phyloP scores from a whole-genome alignment of 2,888 invertebrate genomes.

The Agrypnus murinus region DNA sequence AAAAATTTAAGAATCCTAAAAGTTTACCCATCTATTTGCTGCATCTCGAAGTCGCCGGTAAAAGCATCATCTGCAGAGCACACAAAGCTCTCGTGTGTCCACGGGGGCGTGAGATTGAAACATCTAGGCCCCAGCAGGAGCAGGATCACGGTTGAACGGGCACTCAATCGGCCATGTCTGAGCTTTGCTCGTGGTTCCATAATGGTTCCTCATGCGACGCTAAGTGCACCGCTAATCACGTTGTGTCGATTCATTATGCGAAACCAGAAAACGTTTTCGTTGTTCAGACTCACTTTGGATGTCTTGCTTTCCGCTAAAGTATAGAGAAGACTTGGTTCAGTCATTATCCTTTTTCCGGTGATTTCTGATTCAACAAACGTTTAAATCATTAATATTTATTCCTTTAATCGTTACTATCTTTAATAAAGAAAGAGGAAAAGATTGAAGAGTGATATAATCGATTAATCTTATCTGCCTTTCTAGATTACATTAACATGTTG shows the following conservation, averaged over 20 bases:
- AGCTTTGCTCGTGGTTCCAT: slow-evolving; percentile 58
- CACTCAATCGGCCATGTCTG: slow-evolving; percentile 53
- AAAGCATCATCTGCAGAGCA: slow-evolving; percentile 48
- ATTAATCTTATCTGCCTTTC: no score
- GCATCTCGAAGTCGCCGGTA: slow-evolving; percentile 40
- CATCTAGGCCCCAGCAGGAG: slow-evolving; percentile 48
- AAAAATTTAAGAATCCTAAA: slow-evolving; percentile 35
- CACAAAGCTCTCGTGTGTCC: slow-evolving; percentile 49
- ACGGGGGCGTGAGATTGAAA: slow-evolving; percentile 56
- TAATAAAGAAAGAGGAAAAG: neutral
- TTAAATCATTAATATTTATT: slow-evolving; percentile 48
- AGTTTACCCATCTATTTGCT: slow-evolving; percentile 38
- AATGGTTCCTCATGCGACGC: slow-evolving; percentile 60
- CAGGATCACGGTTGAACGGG: slow-evolving; percentile 51
- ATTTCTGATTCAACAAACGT: slow-evolving; percentile 50
- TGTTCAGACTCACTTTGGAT: slow-evolving; percentile 60
- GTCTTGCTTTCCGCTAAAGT: slow-evolving; percentile 53
- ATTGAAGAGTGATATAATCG: neutral
- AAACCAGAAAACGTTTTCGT: slow-evolving; percentile 67
- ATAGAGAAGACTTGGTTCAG: slow-evolving; percentile 57
- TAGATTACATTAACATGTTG: no score
- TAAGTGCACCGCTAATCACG: slow-evolving; percentile 61
- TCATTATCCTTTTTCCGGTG: slow-evolving; percentile 60
- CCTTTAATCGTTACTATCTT: slow-evolving; percentile 16
- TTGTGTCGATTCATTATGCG: slow-evolving; percentile 63